Evolutionary conservation across 2,888 invertebrate genomes (phyloP), one percentile per base, ranked within the genome.

Genomic region (Nemurella pictetii): DNA sequence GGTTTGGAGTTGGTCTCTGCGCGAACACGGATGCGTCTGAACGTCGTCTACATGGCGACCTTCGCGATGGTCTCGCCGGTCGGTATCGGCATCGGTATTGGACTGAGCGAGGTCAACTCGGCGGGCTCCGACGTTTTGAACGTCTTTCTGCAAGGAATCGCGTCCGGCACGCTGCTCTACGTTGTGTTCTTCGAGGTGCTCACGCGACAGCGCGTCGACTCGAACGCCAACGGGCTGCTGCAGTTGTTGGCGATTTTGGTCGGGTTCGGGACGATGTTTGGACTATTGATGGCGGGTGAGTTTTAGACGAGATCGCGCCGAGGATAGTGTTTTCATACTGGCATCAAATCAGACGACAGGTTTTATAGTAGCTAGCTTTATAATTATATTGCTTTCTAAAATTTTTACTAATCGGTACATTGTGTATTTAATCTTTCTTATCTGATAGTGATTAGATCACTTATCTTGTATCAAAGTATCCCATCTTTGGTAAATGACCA

Each of bases 131-230:
- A 93, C 27, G 91, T 95, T 7, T 91, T 93, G 25, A 94, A 89
- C 7, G 88, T 90, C 1, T 90, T 86, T n/a, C 77, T 86, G 30
- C 96, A 98, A 91, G 98, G 97, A 1, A 91, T 98, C 85, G 98
- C 98, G 0, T 95, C 96, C 80, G 99, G 98, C 20, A 98, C 98
- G 0, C 93, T 99, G 77, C 91, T 99, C 2, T 99, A 98, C 91
- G 97, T 99, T 25, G 97, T 98, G n/a, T 98, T 98, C 92, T 98
- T 98, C 90, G 98, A 99, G 91, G 96, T 98, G 84, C 93, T 98
- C 88, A 94, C 94, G 78, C 90, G 92, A 88, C 93, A 94, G 12
- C 91, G 90, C 83, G 89, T 89, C 90, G 90, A 80, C 91, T 92
- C 85, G 89, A 92, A 86, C 89, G 91, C 89, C 20, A 74, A 86